Percentiles rank a stretch among this genome's conserved stretches.
Conservation (phyloP, 2,888 invertebrate species). For the Sepiola atlantica region DNA sequence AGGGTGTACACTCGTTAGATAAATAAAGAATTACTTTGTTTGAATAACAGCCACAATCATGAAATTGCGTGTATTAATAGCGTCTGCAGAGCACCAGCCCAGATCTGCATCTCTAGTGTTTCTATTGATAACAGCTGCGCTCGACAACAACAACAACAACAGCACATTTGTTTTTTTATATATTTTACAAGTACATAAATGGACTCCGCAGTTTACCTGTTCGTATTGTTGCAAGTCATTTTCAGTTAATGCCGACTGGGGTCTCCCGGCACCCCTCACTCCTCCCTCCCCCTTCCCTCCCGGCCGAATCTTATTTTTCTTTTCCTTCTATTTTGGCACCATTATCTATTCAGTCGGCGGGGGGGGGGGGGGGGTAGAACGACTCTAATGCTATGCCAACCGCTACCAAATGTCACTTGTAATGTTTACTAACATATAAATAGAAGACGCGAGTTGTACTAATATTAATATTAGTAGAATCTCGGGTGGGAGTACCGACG, state of each 20-base stretch:
- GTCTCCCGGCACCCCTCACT: not conserved
- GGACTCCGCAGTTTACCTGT: not conserved
- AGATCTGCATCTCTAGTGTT: not conserved
- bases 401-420: not conserved
- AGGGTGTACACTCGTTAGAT: too few relatives aligned
- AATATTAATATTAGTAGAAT: not conserved
- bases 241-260: not conserved
- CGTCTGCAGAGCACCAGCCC: not conserved
- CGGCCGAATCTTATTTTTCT: not conserved
- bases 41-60: not conserved
- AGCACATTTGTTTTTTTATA: not conserved
- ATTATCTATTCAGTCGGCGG: not conserved
- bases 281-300: too few relatives aligned
- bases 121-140: not conserved
- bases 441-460: not conserved
- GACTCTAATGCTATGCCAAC: not conserved
- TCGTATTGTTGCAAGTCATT: not conserved
- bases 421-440: not conserved
- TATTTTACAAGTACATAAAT: slow-evolving; percentile 12
- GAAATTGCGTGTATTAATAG: not conserved
- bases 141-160: not conserved
- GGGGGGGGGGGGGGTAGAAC: too few relatives aligned
- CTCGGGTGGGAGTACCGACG: not conserved
- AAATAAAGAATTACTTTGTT: too few relatives aligned
- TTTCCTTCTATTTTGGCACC: not conserved